These are phyloP conservation scores for Sycobia sp. DNA, from an alignment of 1,140 invertebrate genomes.

Conservation along the genomic window DNA sequence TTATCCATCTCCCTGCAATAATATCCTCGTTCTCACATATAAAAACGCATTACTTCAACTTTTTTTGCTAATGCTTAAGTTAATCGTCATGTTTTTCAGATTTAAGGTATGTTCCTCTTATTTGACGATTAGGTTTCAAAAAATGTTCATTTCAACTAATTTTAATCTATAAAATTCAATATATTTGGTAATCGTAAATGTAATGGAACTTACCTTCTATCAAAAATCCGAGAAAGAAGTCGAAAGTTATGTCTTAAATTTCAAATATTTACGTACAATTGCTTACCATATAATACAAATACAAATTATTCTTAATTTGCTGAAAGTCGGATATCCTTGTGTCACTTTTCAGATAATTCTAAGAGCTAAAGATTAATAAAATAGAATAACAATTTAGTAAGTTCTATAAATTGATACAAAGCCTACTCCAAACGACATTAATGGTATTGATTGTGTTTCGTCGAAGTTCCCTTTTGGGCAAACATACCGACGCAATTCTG, in stretches of 20 bases:
- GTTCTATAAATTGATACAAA: too few species aligned
- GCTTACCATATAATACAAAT: constrained; percentile 57
- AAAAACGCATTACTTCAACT: constrained; percentile 59
- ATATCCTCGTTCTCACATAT: constrained; percentile 52
- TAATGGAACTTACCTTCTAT: background rate
- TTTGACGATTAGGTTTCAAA: background rate
- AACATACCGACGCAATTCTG: constrained; percentile 58
- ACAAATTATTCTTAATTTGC: constrained; percentile 58
- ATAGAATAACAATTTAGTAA: constrained; percentile 19
- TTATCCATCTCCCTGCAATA: constrained; percentile 46
- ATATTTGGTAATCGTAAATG: background rate
- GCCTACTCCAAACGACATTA: constrained; percentile 41
- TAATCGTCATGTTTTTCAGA: background rate
- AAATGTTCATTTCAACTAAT: background rate
- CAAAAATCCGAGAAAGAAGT: constrained; percentile 7
- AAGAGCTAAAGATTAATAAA: constrained; percentile 25
- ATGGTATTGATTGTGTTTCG: constrained; percentile 60
- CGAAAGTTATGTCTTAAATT: constrained; percentile 54
- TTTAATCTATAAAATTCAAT: background rate
- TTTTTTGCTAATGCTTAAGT: constrained; percentile 49
- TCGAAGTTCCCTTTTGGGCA: constrained; percentile 63
- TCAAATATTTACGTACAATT: constrained; percentile 58
- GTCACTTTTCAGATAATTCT: background rate
- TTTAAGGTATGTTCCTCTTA: background rate
- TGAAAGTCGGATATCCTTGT: constrained; percentile 36